phyloP scores from a whole-genome alignment of 2,888 invertebrate genomes.

The Pediacus dermestoides region DNA sequence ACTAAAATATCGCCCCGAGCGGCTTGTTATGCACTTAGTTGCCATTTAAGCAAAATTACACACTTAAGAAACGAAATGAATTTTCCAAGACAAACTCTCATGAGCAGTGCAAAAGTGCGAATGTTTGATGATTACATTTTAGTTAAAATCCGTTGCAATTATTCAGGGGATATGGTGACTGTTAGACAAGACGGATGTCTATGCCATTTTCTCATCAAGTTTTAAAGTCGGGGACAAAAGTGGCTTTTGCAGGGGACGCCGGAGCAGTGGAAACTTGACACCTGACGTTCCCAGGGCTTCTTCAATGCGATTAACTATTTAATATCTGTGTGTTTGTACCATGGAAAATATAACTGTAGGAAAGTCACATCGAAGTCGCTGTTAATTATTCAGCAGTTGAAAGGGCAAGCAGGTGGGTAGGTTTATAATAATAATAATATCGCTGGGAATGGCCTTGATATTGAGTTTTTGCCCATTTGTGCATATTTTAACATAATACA shows the following conservation, averaged over 20 bases:
- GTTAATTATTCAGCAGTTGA: no score
- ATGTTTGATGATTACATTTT: slow-evolving; percentile 16
- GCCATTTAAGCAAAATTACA: slow-evolving; percentile 28
- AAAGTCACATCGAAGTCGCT: no score
- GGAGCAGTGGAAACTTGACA: slow-evolving; percentile 18
- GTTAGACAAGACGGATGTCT: no score
- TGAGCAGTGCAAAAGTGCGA: no score
- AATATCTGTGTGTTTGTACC: no score
- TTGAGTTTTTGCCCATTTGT: slow-evolving; percentile 5
- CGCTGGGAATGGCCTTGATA: slow-evolving; percentile 4
- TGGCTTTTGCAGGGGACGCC: no score
- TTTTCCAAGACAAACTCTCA: slow-evolving; percentile 32
- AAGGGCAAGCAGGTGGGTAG: no score
- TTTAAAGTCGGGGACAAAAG: no score
- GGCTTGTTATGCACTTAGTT: slow-evolving; percentile 25
- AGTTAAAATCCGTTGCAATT: slow-evolving; percentile 19
- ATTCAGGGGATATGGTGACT: slow-evolving; percentile 17
- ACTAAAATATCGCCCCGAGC: slow-evolving; percentile 26
- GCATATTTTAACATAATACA: slow-evolving; percentile 7
- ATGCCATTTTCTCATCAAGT: slow-evolving; percentile 24
- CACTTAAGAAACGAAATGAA: slow-evolving; percentile 26
- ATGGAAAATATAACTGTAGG: no score
- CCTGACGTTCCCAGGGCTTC: slow-evolving; percentile 18
- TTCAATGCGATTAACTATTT: slow-evolving; percentile 14
- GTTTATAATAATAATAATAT: no score